A percentile compares a stretch with the other conserved stretches of the same genome.
Conservation (phyloP, 2,888 invertebrate species). For the Mycalesis mineus region DNA sequence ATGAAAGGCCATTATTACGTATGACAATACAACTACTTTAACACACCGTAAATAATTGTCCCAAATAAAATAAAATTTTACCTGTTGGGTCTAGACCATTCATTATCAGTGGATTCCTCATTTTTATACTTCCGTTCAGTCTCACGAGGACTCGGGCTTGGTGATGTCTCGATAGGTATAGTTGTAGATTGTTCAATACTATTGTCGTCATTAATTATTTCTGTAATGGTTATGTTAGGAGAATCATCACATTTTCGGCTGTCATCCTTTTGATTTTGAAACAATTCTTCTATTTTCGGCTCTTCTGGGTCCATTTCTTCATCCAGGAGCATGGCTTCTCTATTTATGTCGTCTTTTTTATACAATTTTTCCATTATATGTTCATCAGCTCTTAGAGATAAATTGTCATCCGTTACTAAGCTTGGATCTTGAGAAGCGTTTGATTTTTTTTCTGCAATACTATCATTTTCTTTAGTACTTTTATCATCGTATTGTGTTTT, state of each 20-base stretch:
- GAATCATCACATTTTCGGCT: constrained; percentile 54
- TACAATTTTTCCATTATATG: constrained; percentile 70
- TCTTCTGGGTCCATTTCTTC: constrained; percentile 66
- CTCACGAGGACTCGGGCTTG: constrained; percentile 61
- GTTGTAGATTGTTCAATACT: constrained; percentile 48
- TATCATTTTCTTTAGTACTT: constrained; percentile 70
- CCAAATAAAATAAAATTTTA: constrained; percentile 37
- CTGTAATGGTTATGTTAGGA: constrained; percentile 72
- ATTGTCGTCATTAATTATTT: constrained; percentile 68
- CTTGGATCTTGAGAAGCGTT: constrained; percentile 70
- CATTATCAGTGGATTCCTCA: constrained; percentile 46
- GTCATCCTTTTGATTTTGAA: constrained; percentile 64
- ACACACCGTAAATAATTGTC: constrained; percentile 19
- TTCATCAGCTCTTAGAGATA: constrained; percentile 54
- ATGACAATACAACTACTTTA: constrained; percentile 29
- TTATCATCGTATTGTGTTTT: constrained; percentile 50
- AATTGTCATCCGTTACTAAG: constrained; percentile 57
- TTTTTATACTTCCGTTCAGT: constrained; percentile 44
- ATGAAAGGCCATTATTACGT: constrained; percentile 66
- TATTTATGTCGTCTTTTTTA: constrained; percentile 51
- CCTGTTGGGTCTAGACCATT: constrained; percentile 75
- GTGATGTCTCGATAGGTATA: constrained; percentile 64
- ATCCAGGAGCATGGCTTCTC: constrained; percentile 58
- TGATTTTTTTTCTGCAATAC: constrained; percentile 62
- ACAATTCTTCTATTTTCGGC: constrained; percentile 66